Percentiles rank a stretch among this genome's conserved stretches.
phyloP scores from a whole-genome alignment of 2,888 invertebrate genomes.

The Ormyrus pomaceus region DNA sequence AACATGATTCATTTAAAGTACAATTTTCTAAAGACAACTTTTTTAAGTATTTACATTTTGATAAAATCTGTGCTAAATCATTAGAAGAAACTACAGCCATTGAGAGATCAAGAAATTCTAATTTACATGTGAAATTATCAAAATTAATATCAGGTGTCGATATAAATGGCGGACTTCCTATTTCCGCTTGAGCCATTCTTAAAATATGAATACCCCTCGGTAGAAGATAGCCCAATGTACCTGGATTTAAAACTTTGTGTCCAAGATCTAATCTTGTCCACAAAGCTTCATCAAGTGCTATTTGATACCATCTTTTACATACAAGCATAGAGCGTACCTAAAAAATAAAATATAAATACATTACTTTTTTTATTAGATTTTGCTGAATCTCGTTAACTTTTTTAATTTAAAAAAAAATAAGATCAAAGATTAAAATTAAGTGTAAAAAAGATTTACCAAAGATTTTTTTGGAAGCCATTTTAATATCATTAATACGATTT shows the following conservation, averaged over 20 bases:
- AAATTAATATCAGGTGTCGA: constrained; percentile 62
- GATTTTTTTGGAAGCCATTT: constrained; percentile 88
- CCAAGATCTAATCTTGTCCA: constrained; percentile 92
- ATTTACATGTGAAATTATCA: constrained; percentile 77
- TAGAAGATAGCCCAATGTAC: constrained; percentile 86
- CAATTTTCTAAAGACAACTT: constrained; percentile 92
- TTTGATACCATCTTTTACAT: constrained; percentile 84
- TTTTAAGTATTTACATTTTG: constrained; percentile 82
- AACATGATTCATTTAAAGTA: constrained; percentile 80
- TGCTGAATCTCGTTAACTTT: constrained; percentile 10
- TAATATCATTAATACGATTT: constrained; percentile 89
- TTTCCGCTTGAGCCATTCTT: constrained; percentile 88
- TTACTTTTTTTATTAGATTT: constrained; percentile 5
- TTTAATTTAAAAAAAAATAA: constrained; percentile 19
- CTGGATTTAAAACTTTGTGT: constrained; percentile 81
- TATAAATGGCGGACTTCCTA: constrained; percentile 79
- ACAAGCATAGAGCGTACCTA: constrained; percentile 77
- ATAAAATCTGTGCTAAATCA: constrained; percentile 80
- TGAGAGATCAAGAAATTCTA: constrained; percentile 92
- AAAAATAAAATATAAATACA: constrained; percentile 18
- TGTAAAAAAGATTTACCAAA: constrained; percentile 79
- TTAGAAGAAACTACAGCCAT: constrained; percentile 82
- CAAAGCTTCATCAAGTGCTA: constrained; percentile 89
- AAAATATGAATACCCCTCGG: constrained; percentile 86
- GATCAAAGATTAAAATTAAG: constrained; percentile 10